phyloP scores from a whole-genome alignment of 2,888 invertebrate genomes.

The Panopea generosa region DNA sequence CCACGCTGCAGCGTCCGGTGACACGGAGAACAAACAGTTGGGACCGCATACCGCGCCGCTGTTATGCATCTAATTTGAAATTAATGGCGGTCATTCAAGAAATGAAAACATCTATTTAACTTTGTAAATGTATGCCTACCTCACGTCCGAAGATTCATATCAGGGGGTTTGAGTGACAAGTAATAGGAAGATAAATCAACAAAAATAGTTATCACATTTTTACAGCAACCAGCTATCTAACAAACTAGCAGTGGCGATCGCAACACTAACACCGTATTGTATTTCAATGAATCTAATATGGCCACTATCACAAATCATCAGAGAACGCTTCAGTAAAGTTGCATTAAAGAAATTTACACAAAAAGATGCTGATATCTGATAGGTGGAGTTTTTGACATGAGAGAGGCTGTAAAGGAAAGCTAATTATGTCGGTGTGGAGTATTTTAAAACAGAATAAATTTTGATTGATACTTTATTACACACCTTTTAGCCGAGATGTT shows the following conservation, averaged over 20 bases:
- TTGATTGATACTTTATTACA: slow-evolving; percentile 35
- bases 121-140: slow-evolving; percentile 31
- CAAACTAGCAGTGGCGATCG: slow-evolving; percentile 10
- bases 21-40: too few relatives aligned
- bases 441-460: slow-evolving; percentile 33
- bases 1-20: too few relatives aligned
- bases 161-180: slow-evolving; percentile 42
- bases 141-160: slow-evolving; percentile 32
- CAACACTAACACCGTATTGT: slow-evolving; percentile 52
- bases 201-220: slow-evolving; percentile 43
- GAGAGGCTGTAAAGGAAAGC: slow-evolving; percentile 11
- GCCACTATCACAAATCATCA: slow-evolving; percentile 38
- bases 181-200: slow-evolving; percentile 43
- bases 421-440: slow-evolving; percentile 30
- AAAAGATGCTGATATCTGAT: slow-evolving; percentile 30
- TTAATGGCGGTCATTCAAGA: slow-evolving; percentile 59
- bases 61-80: slow-evolving; percentile 63
- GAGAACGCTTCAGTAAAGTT: slow-evolving; percentile 36
- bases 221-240: slow-evolving; percentile 39
- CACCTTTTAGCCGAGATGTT: slow-evolving; percentile 24
- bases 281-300: slow-evolving; percentile 57
- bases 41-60: too few relatives aligned
- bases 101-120: slow-evolving; percentile 56
- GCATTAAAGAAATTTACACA: slow-evolving; percentile 48
- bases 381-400: slow-evolving; percentile 11